Percentiles rank a stretch among this genome's conserved stretches.
phyloP scores from a whole-genome alignment of 2,888 invertebrate species.

The Marronus borbonicus region DNA sequence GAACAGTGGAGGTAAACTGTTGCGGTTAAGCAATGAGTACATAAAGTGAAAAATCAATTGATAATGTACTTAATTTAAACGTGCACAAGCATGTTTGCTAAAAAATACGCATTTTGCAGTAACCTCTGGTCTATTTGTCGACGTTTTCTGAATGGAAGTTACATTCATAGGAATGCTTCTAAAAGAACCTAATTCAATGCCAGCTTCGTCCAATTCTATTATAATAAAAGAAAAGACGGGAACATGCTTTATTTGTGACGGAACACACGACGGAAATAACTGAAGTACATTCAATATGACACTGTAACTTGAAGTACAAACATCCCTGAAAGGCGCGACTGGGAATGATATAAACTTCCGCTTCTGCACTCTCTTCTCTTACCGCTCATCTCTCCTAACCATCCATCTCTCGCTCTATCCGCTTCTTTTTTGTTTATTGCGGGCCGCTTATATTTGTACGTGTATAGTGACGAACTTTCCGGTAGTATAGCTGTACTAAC shows the following conservation, averaged over 20 bases:
- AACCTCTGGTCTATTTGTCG: no score
- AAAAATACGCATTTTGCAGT: no score
- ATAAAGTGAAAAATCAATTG: no score
- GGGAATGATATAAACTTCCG: constrained; percentile 20
- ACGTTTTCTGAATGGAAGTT: no score
- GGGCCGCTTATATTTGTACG: constrained; percentile 4
- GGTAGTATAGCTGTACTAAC: constrained; percentile 5
- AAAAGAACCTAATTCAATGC: neutral
- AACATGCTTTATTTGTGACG: neutral
- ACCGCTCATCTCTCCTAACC: neutral
- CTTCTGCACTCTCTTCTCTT: constrained; percentile 1
- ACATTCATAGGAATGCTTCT: no score
- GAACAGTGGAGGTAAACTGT: no score
- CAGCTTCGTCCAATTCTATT: neutral
- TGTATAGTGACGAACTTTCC: neutral
- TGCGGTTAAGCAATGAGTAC: no score
- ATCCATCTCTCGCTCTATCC: neutral
- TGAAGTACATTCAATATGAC: constrained; percentile 6
- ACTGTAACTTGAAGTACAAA: constrained; percentile 7
- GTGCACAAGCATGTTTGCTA: no score
- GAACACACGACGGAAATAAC: neutral
- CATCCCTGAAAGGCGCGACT: constrained; percentile 25
- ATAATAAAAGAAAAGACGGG: neutral
- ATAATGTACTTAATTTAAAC: no score
- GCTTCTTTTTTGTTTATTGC: constrained; percentile 1